phyloP scores from a whole-genome alignment of 2,888 invertebrate species.

The Caenorhabditis sp. region DNA sequence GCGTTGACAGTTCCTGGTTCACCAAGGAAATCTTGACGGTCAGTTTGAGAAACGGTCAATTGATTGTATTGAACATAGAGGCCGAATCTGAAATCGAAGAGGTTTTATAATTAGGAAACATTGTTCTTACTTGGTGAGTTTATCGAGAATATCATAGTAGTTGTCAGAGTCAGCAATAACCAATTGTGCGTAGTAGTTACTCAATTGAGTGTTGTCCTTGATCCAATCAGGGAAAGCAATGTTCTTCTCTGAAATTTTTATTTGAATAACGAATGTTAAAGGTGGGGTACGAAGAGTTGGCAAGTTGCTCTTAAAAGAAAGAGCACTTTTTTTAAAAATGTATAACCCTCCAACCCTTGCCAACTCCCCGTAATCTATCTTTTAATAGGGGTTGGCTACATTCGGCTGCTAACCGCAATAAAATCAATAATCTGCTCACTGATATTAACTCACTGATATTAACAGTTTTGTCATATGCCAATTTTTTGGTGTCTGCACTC shows the following conservation, averaged over 20 bases:
- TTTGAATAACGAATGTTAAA: too few relatives aligned
- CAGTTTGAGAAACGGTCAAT: conserved; percentile 35
- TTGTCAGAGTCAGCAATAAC: conserved; percentile 32
- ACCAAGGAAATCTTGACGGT: conserved; percentile 59
- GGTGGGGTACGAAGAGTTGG: too few relatives aligned
- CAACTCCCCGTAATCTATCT: too few relatives aligned
- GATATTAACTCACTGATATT: conserved; percentile 49
- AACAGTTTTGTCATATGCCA: conserved; percentile 52
- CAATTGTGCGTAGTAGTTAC: conserved; percentile 43
- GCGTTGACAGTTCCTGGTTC: conserved; percentile 65
- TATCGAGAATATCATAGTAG: conserved; percentile 51
- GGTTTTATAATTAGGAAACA: background rate
- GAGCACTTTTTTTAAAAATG: background rate
- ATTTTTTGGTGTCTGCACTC: conserved; percentile 40
- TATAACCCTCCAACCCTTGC: too few relatives aligned
- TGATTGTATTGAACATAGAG: conserved; percentile 48
- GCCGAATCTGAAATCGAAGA: conserved; percentile 47
- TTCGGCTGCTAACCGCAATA: too few relatives aligned
- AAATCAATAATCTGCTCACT: too few relatives aligned
- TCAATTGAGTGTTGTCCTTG: conserved; percentile 32
- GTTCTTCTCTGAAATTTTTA: conserved; percentile 44
- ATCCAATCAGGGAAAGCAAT: conserved; percentile 63
- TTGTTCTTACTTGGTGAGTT: conserved; percentile 27
- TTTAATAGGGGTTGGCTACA: too few relatives aligned
- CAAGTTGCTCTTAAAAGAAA: background rate